These are phyloP conservation scores for Zaprionus obscuricornis DNA, from an alignment of 2,888 invertebrate genomes.

Conservation along the genomic window DNA sequence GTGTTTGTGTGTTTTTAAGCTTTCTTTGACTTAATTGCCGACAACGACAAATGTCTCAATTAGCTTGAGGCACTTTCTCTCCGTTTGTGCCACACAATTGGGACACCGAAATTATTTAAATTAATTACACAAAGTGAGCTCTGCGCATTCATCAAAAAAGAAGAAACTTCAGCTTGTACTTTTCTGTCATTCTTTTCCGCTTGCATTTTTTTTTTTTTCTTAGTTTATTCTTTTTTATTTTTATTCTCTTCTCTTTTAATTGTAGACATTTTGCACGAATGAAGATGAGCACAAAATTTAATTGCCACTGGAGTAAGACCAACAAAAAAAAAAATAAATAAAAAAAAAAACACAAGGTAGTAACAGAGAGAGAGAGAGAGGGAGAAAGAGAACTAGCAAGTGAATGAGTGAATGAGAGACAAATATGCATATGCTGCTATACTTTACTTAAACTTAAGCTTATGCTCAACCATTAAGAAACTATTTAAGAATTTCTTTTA, in stretches of 20 bases:
- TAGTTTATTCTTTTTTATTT: slow-evolving; percentile 11
- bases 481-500: too few species aligned
- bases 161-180: too few species aligned
- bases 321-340: slow-evolving; percentile 2
- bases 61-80: slow-evolving; percentile 60
- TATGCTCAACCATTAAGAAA: too few species aligned
- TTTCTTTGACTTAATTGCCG: slow-evolving; percentile 30
- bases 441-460: slow-evolving; percentile 29
- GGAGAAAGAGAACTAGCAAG: too few species aligned
- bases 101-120: slow-evolving; percentile 66
- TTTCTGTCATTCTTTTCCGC: neutral
- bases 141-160: slow-evolving; percentile 48
- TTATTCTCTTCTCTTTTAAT: slow-evolving; percentile 44
- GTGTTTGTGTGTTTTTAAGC: neutral
- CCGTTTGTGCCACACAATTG: slow-evolving; percentile 32
- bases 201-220: too few species aligned
- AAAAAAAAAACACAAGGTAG: neutral
- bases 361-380: too few species aligned
- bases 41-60: slow-evolving; percentile 64
- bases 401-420: too few species aligned
- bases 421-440: slow-evolving; percentile 1
- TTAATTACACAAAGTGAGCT: slow-evolving; percentile 57
- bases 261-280: slow-evolving; percentile 37
- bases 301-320: too few species aligned
- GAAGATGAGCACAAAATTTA: slow-evolving; percentile 26